These are phyloP conservation scores for Melanostoma mellinum DNA, from an alignment of 2,888 invertebrate species.

Conservation along the genomic window DNA sequence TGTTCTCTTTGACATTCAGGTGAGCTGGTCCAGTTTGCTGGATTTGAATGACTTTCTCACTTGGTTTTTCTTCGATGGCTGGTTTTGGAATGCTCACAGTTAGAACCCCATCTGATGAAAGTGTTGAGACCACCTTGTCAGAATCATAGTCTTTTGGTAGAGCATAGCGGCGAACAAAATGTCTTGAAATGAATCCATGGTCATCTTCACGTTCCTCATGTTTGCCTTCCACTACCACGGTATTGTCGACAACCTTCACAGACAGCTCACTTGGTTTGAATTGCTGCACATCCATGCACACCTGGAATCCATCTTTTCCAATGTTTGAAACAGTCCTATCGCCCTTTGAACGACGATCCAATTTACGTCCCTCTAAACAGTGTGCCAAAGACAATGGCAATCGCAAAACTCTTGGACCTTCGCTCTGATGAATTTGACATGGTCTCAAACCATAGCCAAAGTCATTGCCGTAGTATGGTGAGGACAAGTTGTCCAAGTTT, in stretches of 20 bases:
- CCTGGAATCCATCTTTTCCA: conserved; percentile 86
- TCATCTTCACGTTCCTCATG: conserved; percentile 89
- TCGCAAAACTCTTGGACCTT: conserved; percentile 1
- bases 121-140: conserved; percentile 87
- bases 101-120: conserved; percentile 90
- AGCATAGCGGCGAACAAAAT: conserved; percentile 89
- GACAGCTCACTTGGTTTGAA: conserved; percentile 89
- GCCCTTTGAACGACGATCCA: neutral
- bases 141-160: conserved; percentile 90
- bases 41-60: conserved; percentile 85
- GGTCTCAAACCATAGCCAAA: conserved; percentile 26
- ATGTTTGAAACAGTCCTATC: conserved; percentile 60
- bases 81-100: conserved; percentile 86
- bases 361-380: conserved; percentile 10
- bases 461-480: conserved; percentile 24
- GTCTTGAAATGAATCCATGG: conserved; percentile 88
- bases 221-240: conserved; percentile 88
- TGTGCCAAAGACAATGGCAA: conserved; percentile 8
- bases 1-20: conserved; percentile 82
- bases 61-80: conserved; percentile 76
- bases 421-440: conserved; percentile 1
- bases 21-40: conserved; percentile 85
- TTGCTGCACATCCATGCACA: conserved; percentile 88
- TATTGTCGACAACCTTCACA: conserved; percentile 89
- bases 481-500: conserved; percentile 37